Base-by-base conservation (phyloP, 2,113 vertebrate genomes). In the Nothobranchius kuhntae region DNA sequence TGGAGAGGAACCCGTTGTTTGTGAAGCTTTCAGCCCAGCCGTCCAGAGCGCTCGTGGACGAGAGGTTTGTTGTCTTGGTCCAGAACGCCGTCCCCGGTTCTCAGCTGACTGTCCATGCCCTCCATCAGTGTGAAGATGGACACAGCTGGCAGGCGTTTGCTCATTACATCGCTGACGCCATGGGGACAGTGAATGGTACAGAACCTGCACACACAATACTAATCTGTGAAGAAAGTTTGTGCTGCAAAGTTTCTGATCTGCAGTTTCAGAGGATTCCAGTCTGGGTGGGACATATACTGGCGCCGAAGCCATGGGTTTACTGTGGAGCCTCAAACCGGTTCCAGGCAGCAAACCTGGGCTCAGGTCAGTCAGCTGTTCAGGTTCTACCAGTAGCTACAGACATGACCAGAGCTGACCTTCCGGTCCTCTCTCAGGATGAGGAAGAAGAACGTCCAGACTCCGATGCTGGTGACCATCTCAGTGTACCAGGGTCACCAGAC, bases 251-350 rank as follows among this genome's bases (percentile, higher is more conserved):
- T 45, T 38, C 21, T 52, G 0, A n/a, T 44, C 38, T 50, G 0
- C 40, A 93, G 93, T 88, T 53, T 86, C 80, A 30, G 48, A 83
- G 17, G 86, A 93, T 61, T 60, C 15, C 46, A 89, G 91, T 66
- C 21, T 89, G 11, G 91, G 92, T 2, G 92, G 93, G 17, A 89
- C 92, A 0, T 94, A 92, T 44, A 62, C 61, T 2, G 93, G 93
- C 0, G 71, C 89, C 0, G 87, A 94, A 70, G 81, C 71, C 3
- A 92, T 93, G 92, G 93, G 91, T 60, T 72, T 94, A 6, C 52
- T 94, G 21, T 93, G 92, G 93, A 93, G 93, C 42, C 81, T 93
- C 65, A 87, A 77, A 60, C 84, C 91, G 24, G 79, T 91, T 61
- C 87, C 91, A 61, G 92, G 91, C 38, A 91, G 90, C 64, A 84